Evolutionary conservation across 2,113 vertebrate genomes (phyloP), one percentile per base, ranked within the genome.

Genomic region (Ceyx melanurus): DNA sequence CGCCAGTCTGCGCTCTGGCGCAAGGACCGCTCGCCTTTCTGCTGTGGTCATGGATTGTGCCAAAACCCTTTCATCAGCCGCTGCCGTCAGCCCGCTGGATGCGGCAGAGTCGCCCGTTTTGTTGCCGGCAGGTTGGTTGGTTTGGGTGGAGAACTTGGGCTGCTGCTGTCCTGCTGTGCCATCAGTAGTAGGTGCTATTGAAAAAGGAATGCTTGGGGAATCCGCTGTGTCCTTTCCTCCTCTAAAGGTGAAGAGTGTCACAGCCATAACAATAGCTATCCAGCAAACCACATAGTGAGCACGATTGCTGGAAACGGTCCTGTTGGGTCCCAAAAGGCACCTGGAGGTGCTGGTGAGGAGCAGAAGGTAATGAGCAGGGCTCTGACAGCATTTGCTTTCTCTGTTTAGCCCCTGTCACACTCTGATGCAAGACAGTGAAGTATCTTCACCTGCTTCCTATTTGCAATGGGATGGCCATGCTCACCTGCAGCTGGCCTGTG

Each of bases 21-120:
- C 82, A 90, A 89, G 94, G 96, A 92, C 89, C 93, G 62, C 79
- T 89, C 25, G 73, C 90, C 80, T 93, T 75, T 95, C 92, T 97
- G 89, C 89, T 75, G 90, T 94, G 95, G 95, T 97, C 95, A 84
- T 86, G 84, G 79, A 71, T 86, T 94, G 86, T 96, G 78, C 31
- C 65, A 87, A 96, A 83, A 28, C 1, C 22, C 37, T 37, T 66
- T 26, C 48, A 1, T 71, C 84, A 74, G 68, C 60, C 0, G 10
- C 33, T 65, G 46, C 67, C 8, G 1, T 15, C 9, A 37, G 73
- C 54, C 61, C 50, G 2, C 2, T 46, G 83, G 19, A 18, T 76
- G 54, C 2, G 4, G 83, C 1, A 19, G 26, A 50, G 42, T 21
- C 37, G 58, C 56, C 56, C 1, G 0, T 29, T 72, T 29, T n/a